phyloP scores from a whole-genome alignment of 2,888 invertebrate genomes.

The Thera britannica region DNA sequence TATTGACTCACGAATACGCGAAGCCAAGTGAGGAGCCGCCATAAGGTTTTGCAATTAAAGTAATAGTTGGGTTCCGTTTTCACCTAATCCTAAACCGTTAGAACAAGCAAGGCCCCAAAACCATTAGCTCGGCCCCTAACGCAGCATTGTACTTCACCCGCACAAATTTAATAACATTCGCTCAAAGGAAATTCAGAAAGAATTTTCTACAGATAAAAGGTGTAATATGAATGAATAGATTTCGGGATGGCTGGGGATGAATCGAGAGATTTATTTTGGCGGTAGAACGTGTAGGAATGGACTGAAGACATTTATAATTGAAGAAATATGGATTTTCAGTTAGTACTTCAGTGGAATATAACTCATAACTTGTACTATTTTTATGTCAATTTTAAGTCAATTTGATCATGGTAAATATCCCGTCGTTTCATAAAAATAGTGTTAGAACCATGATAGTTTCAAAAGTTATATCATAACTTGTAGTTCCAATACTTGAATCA shows the following conservation, averaged over 20 bases:
- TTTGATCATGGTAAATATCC: no score
- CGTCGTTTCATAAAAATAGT: no score
- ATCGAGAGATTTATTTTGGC: constrained; percentile 15
- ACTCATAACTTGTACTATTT: no score
- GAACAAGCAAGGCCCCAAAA: constrained; percentile 11
- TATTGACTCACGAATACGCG: no score
- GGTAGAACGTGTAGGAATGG: constrained; percentile 10
- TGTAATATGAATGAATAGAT: constrained; percentile 23
- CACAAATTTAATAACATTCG: constrained; percentile 37
- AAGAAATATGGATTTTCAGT: constrained; percentile 3
- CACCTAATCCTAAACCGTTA: constrained; percentile 1
- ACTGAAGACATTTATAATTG: not conserved
- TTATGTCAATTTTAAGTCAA: no score
- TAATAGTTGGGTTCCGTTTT: not conserved
- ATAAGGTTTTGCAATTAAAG: no score
- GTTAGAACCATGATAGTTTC: no score
- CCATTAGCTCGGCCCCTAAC: constrained; percentile 33
- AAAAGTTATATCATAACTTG: no score
- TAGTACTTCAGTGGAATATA: not conserved
- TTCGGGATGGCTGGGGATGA: constrained; percentile 12
- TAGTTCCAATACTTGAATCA: no score
- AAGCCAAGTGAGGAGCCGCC: no score
- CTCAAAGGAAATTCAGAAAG: constrained; percentile 35
- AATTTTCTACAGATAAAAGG: constrained; percentile 33
- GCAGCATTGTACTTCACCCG: constrained; percentile 34